Evolutionary conservation across 2,888 invertebrate species (phyloP).

Genomic region (Drosophila nr. perissopoda): DNA sequence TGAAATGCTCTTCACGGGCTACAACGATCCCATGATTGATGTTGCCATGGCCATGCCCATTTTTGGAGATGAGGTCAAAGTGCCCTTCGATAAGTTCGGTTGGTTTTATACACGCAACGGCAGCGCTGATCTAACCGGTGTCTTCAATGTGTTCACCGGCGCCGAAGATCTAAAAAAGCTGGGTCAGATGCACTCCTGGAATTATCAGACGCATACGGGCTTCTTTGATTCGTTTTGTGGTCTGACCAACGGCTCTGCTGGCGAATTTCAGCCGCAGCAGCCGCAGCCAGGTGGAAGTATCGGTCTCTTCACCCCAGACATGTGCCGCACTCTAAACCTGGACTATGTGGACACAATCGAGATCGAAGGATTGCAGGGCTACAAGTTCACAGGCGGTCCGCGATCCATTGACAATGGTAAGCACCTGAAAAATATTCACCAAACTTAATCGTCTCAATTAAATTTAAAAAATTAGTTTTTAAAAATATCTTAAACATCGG

Average conservation of each 20-base stretch:
- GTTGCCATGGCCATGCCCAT: conserved; percentile 87
- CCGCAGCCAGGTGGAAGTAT: conserved; percentile 86
- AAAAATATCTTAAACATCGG: not conserved
- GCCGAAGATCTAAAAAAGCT: conserved; percentile 87
- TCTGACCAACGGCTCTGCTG: conserved; percentile 89
- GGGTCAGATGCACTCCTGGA: conserved; percentile 91
- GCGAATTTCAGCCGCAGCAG: conserved; percentile 91
- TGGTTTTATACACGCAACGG: conserved; percentile 94
- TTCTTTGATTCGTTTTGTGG: conserved; percentile 87
- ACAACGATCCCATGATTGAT: conserved; percentile 90
- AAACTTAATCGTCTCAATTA: not conserved
- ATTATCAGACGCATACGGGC: conserved; percentile 87
- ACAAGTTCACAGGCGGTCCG: conserved; percentile 88
- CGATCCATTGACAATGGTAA: conserved; percentile 89
- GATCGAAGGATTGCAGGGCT: conserved; percentile 87
- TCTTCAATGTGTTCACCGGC: conserved; percentile 92
- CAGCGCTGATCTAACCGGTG: conserved; percentile 90
- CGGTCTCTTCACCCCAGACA: conserved; percentile 90
- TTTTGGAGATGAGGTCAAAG: conserved; percentile 86
- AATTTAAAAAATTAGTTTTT: not conserved
- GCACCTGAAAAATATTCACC: not conserved
- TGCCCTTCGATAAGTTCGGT: conserved; percentile 92
- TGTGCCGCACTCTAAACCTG: conserved; percentile 89
- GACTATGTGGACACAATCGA: conserved; percentile 87
- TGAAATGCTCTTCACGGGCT: conserved; percentile 92